Percentiles rank a stretch among this genome's conserved stretches.
These are phyloP conservation scores for Drosophila borealis DNA, from an alignment of 2,888 invertebrate genomes.

Conservation along the genomic window DNA sequence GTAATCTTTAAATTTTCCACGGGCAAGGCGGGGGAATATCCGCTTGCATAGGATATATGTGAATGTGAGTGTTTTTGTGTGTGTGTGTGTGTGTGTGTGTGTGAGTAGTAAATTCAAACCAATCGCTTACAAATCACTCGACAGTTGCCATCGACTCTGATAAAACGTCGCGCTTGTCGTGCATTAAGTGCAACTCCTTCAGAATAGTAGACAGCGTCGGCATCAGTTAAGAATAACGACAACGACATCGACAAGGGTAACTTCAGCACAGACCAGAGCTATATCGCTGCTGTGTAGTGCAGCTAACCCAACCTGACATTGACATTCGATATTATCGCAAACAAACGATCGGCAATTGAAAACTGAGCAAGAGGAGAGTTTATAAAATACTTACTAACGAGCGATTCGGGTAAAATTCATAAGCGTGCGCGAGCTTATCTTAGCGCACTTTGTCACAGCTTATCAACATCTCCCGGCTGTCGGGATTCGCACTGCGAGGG, in stretches of 20 bases:
- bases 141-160: constrained; percentile 67
- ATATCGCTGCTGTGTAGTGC: constrained; percentile 10
- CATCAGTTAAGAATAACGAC: constrained; percentile 65
- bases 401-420: constrained; percentile 36
- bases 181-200: constrained; percentile 61
- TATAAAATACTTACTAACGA: constrained; percentile 42
- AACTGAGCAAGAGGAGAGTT: constrained; percentile 64
- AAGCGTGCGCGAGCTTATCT: constrained; percentile 48
- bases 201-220: constrained; percentile 32
- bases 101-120: constrained; percentile 52
- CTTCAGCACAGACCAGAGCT: constrained; percentile 31
- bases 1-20: no score
- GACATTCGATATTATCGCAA: constrained; percentile 74
- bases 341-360: constrained; percentile 78
- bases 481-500: constrained; percentile 1
- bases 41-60: no score
- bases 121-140: constrained; percentile 78
- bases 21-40: no score
- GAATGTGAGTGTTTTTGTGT: no score
- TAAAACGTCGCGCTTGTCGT: constrained; percentile 65
- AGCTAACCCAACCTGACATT: constrained; percentile 64
- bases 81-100: constrained; percentile 4
- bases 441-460: constrained; percentile 78
- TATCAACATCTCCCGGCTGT: constrained; percentile 68
- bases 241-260: constrained; percentile 36